Percentiles rank a stretch among this genome's conserved stretches.
These are phyloP conservation scores for Drosophila nr. perissopoda DNA, from an alignment of 2,888 invertebrate species.

Conservation along the genomic window DNA sequence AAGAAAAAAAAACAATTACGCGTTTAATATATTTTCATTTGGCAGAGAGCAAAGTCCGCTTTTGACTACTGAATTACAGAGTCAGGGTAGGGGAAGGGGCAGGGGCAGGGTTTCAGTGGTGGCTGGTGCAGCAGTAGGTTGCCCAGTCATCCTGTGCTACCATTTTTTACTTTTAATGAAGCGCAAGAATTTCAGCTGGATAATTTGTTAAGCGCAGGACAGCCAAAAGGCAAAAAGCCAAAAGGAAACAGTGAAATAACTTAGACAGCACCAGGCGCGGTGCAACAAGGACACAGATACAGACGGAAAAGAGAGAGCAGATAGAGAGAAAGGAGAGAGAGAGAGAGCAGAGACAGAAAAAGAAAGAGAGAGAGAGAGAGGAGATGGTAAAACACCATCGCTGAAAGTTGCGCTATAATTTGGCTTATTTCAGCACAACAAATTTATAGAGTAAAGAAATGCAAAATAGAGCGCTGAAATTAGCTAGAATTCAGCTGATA, in stretches of 20 bases:
- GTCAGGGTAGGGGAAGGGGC: constrained; percentile 2
- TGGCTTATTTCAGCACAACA: constrained; percentile 70
- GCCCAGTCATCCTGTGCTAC: constrained; percentile 55
- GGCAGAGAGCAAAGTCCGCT: constrained; percentile 39
- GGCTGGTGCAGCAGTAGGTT: constrained; percentile 1
- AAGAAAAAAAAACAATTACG: constrained; percentile 67
- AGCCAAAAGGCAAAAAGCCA: constrained; percentile 75
- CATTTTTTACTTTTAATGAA: constrained; percentile 83
- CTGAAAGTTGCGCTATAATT: constrained; percentile 71
- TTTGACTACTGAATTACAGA: constrained; percentile 61
- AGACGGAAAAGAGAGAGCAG: background rate
- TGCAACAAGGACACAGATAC: constrained; percentile 57
- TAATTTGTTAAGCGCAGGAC: constrained; percentile 81
- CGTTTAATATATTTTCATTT: constrained; percentile 79
- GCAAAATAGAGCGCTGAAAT: constrained; percentile 72
- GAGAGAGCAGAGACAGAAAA: background rate
- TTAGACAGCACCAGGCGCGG: constrained; percentile 57
- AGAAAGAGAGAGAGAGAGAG: constrained; percentile 1
- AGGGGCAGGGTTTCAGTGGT: background rate
- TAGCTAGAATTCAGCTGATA: constrained; percentile 41
- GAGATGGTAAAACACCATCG: constrained; percentile 11
- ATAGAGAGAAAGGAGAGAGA: background rate
- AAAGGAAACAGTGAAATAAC: constrained; percentile 57
- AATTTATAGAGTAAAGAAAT: constrained; percentile 74
- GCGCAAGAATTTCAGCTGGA: constrained; percentile 82